These are phyloP conservation scores for Bradypodion pumilum DNA, from an alignment of 2,797 vertebrate genomes.

Conservation along the genomic window DNA sequence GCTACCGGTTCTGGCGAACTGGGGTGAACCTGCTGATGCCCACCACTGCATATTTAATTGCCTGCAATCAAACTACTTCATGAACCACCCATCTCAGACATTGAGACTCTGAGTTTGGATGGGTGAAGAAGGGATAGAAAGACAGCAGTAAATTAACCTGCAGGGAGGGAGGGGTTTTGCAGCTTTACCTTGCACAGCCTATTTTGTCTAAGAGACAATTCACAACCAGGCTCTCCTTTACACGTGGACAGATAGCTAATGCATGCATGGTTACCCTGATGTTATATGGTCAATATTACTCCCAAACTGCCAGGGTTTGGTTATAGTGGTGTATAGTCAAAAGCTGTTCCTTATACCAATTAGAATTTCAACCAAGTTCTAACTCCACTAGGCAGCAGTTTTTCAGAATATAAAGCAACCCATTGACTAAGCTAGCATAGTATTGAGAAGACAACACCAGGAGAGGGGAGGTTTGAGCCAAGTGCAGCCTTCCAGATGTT, in stretches of 20 bases:
- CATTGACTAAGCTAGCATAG: neutral
- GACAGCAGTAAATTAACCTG: neutral
- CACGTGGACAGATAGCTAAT: neutral
- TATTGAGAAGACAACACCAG: neutral
- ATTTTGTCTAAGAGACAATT: neutral
- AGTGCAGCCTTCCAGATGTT: no score
- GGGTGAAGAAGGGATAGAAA: neutral
- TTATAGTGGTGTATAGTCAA: neutral
- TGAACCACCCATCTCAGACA: neutral
- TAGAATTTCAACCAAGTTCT: neutral
- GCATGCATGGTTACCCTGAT: neutral
- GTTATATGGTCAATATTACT: no score
- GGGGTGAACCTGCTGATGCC: no score
- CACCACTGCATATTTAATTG: no score
- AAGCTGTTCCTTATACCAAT: constrained; percentile 17
- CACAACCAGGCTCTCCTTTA: neutral
- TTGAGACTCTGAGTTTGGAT: neutral
- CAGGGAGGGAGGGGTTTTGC: neutral
- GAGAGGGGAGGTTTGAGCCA: no score
- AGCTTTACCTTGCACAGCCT: neutral
- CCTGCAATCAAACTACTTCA: no score
- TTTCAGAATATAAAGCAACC: accelerated
- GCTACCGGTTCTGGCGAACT: no score
- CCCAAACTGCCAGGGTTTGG: neutral
- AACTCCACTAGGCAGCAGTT: neutral